Percentiles rank a stretch among this genome's conserved stretches.
Evolutionary conservation across 2,797 vertebrate genomes (phyloP).

Genomic region (Graptemys geographica): DNA sequence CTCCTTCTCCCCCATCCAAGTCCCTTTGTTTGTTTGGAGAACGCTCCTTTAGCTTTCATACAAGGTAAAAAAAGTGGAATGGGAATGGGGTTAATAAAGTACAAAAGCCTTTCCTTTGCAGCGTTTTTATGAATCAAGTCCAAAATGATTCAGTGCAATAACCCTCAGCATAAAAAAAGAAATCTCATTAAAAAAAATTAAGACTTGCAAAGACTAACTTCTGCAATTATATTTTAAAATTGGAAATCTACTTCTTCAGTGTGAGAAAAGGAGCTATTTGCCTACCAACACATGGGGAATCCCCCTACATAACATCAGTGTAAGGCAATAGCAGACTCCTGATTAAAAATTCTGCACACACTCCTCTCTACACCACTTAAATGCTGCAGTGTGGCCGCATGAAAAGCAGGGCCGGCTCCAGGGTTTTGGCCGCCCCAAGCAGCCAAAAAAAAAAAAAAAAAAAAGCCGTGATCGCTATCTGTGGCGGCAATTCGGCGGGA

Average conservation of each 20-base stretch:
- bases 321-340: conserved; percentile 68
- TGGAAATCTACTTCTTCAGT: conserved; percentile 30
- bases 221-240: conserved; percentile 28
- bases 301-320: background rate
- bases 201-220: conserved; percentile 19
- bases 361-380: background rate
- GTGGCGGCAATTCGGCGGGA: no score
- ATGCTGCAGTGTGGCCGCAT: background rate
- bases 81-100: background rate
- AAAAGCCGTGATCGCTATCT: no score
- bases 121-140: background rate
- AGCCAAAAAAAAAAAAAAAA: no score
- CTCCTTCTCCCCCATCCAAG: background rate
- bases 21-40: background rate
- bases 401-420: background rate
- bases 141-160: background rate
- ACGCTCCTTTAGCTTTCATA: background rate
- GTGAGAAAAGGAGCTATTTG: background rate
- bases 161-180: conserved; percentile 16
- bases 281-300: conserved; percentile 43
- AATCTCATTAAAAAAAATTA: conserved; percentile 48
- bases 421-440: no score
- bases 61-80: background rate
- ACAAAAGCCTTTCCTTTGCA: background rate
- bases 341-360: background rate